Evolutionary conservation across 2,113 vertebrate genomes (phyloP).

Genomic region (Phalacrocorax aristotelis): DNA sequence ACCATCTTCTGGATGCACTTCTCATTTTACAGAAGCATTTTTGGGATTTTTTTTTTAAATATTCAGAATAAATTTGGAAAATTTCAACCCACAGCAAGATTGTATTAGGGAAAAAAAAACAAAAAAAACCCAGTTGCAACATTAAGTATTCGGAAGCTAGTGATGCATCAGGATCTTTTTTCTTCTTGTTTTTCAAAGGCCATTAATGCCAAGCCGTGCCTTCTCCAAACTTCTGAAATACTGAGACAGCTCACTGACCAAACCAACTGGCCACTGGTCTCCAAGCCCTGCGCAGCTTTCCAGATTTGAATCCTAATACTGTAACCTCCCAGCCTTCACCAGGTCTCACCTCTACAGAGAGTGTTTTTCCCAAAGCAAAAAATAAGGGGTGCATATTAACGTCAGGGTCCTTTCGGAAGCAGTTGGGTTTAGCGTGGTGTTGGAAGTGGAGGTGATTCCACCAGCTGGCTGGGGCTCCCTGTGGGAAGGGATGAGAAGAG

Average conservation of each 20-base stretch:
- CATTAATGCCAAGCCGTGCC: neutral
- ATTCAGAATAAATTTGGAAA: neutral
- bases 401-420: conserved; percentile 82
- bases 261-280: neutral
- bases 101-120: neutral
- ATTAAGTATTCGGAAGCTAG: neutral
- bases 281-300: neutral
- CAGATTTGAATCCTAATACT: neutral
- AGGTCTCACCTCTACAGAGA: conserved; percentile 80
- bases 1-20: neutral
- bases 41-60: neutral
- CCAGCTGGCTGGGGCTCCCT: conserved; percentile 85
- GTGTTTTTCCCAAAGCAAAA: conserved; percentile 81
- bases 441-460: conserved; percentile 87
- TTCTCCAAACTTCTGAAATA: neutral
- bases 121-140: neutral
- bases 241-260: neutral
- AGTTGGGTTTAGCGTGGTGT: conserved; percentile 86
- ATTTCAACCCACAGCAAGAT: neutral
- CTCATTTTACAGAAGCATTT: neutral
- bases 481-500: neutral
- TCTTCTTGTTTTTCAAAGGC: neutral
- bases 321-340: neutral
- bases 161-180: neutral
- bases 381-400: conserved; percentile 83